Conservation (phyloP, 92 coral and sea anemone species). For the Epizoanthus rinbou region DNA sequence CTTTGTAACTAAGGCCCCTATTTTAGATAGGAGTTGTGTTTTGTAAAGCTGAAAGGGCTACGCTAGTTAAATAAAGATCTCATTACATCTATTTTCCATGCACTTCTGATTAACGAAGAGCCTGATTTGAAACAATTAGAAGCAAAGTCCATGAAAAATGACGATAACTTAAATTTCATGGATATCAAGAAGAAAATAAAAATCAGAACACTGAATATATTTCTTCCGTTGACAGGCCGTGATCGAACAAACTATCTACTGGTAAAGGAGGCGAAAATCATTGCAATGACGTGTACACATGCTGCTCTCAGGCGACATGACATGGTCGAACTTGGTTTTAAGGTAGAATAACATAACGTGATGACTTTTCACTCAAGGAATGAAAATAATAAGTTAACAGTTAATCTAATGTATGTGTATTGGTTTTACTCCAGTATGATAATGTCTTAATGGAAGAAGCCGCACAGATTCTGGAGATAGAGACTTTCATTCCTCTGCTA, state of each 20-base stretch:
- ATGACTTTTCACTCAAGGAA: not conserved
- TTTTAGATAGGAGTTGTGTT: no score
- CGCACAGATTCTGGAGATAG: slow-evolving; percentile 97
- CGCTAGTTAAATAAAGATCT: no score
- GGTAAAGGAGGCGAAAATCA: slow-evolving; percentile 97
- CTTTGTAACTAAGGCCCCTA: no score
- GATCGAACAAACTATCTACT: slow-evolving; percentile 96
- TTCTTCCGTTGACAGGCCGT: slow-evolving; percentile 63
- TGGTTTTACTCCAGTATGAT: slow-evolving; percentile 70
- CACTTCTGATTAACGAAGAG: no score
- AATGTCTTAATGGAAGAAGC: slow-evolving; percentile 98
- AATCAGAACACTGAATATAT: not conserved
- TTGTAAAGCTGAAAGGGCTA: no score
- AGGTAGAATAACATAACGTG: slow-evolving; percentile 51
- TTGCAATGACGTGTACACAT: slow-evolving; percentile 99
- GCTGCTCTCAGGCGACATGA: slow-evolving; percentile 95
- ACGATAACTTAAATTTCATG: no score
- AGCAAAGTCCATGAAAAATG: no score
- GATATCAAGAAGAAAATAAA: no score
- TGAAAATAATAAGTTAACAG: no score
- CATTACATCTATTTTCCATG: no score
- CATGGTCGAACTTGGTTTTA: slow-evolving; percentile 91
- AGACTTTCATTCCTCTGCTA: slow-evolving; percentile 93
- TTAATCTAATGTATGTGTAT: no score
- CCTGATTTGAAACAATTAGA: no score